Base-by-base conservation (phyloP, 2,797 vertebrate genomes). In the Antennarius maculatus region DNA sequence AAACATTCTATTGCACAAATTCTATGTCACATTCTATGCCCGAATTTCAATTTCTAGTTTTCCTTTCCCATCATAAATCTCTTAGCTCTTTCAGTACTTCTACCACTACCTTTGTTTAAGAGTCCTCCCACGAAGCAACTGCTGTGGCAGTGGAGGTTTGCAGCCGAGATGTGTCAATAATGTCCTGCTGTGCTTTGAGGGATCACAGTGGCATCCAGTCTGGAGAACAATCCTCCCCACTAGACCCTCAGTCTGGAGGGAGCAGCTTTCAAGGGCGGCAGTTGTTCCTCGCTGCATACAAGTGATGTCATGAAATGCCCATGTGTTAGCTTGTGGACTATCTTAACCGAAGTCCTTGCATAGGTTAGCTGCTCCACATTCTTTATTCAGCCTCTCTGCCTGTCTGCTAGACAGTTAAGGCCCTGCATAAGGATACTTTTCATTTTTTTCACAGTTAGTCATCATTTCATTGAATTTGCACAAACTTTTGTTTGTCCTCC, bases 161-260 rank as follows among this genome's bases (percentile, higher is more conserved):
- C 87, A 89, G 90, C 88, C 92, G 90, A 80, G 83, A 74, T 43
- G 46, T 73, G 69, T 91, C 90, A 91, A 78, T 87, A 88, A 90
- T 84, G 81, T 60, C 59, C 85, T 68, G 86, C 86, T 90, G 89
- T 91, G 83, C 56, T 17, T 61, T 52, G 65, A 74, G 68, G 81
- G 77, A 81, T 84, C 77, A 77, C 70, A 65, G 75, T 79, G 88
- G 84, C 79, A 57, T 87, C 78, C 56, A 74, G 83, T 77, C 71
- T 74, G 68, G 48, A 60, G 46, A 46, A 59, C 66, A 74, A 55
- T 80, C 71, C 34, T 61, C 66, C 74, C 76, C 59, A 1, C 63
- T 55, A 61, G 78, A 81, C 81, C 61, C 64, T 0, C 17, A 73
- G 76, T 76, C 80, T 81, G 67, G 60, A 68, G 72, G 71, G 65